Conservation (phyloP, 1,140 invertebrate species). For the Drosophila murphyi region DNA sequence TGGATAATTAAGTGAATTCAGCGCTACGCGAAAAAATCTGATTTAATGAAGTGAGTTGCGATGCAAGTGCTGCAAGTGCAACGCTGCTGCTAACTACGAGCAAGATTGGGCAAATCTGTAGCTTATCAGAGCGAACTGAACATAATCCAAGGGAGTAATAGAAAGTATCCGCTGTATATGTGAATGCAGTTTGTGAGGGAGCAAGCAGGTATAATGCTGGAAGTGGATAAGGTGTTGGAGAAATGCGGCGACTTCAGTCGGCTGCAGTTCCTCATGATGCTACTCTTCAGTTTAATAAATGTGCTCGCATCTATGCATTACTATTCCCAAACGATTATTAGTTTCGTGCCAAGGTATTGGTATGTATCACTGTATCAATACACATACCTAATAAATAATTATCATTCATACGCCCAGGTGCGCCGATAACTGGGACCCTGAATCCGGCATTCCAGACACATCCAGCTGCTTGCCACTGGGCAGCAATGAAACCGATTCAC, state of each 20-base stretch:
- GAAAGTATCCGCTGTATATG: not conserved
- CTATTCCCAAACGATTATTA: constrained; percentile 86
- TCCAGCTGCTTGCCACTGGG: constrained; percentile 52
- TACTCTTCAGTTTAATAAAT: constrained; percentile 86
- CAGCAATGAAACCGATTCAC: constrained; percentile 6
- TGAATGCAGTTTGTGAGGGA: constrained; percentile 26
- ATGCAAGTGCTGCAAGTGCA: constrained; percentile 5
- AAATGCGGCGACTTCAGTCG: constrained; percentile 87
- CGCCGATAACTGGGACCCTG: constrained; percentile 38
- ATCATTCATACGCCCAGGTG: constrained; percentile 55
- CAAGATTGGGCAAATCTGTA: not conserved
- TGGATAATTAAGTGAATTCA: constrained; percentile 52
- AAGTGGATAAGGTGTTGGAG: constrained; percentile 84
- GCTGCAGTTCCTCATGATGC: constrained; percentile 86
- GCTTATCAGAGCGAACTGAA: not conserved
- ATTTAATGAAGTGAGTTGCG: constrained; percentile 18
- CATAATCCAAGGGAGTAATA: not conserved
- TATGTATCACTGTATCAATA: constrained; percentile 55
- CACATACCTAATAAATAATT: constrained; percentile 32
- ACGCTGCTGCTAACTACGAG: not conserved
- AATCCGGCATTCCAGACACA: constrained; percentile 4
- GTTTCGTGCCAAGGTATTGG: constrained; percentile 85
- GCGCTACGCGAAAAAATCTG: constrained; percentile 22
- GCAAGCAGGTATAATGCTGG: constrained; percentile 48
- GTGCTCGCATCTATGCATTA: constrained; percentile 85